Evolutionary conservation across 2,797 vertebrate species (phyloP), one percentile per base, ranked within the genome.

Genomic region (Cirrhinus molitorella): DNA sequence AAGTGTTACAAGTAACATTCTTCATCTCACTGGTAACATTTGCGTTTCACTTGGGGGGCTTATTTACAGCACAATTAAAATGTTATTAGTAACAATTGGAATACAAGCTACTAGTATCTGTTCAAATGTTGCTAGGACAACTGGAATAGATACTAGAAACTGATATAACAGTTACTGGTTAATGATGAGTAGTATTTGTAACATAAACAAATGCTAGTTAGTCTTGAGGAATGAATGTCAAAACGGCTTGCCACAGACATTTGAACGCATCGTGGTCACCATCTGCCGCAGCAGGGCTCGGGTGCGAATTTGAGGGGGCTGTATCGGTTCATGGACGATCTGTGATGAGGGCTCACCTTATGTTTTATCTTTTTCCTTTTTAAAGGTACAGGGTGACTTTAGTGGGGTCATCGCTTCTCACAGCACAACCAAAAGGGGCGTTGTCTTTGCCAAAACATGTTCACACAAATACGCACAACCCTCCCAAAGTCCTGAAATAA

Each of bases 351-450:
- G 79, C 59, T 61, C 76, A 55, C 81, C 70, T 86, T 76, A n/a
- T 5, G 51, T 31, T 75, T 57, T n/a, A 66, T 53, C 34, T 31
- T 85, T 85, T 76, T 77, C 74, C 80, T 67, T 73, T 81, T 78
- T 80, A 83, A 86, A 83, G 85, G 85, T 86, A 86, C 88, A 84
- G 77, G 79, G 83, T 87, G 84, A 87, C 75, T 84, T 79, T 71
- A 65, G 37, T 16, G 81, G 45, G 40, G 65, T 25, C 80, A 45
- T 83, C 43, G 43, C 68, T 55, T 81, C 63, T 28, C 81, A 86
- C 80, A 40, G 45, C 86, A 71, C 25, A 75, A 84, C 57, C 80
- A 77, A 80, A 83, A 80, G 66, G 86, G 89, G 85, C 86, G 85
- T 86, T 83, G 85, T 87, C 86, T 80, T 85, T 85, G 84, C 78